Evolutionary conservation across 2,797 vertebrate species (phyloP).

Genomic region (Malacoraja senta): DNA sequence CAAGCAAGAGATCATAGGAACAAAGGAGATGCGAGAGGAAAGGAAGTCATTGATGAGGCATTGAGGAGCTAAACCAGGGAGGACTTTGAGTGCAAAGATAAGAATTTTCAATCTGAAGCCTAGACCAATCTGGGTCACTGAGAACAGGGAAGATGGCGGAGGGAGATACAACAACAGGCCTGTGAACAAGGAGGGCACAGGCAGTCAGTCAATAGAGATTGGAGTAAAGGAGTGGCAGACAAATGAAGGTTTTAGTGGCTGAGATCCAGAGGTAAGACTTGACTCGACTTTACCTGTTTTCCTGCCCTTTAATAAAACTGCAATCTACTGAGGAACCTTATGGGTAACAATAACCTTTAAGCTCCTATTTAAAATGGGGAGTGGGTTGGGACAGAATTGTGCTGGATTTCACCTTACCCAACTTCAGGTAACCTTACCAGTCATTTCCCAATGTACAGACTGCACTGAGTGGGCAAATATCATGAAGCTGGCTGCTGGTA

Average conservation of each 20-base stretch:
- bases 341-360: no score
- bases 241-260: background rate
- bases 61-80: background rate
- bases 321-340: no score
- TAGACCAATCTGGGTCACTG: background rate
- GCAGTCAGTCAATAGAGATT: background rate
- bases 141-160: background rate
- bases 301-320: no score
- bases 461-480: no score
- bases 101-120: background rate
- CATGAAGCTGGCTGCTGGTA: no score
- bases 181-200: background rate
- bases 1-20: background rate
- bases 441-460: no score
- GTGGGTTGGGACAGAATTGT: no score
- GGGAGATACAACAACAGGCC: background rate
- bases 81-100: background rate
- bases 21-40: background rate
- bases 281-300: no score
- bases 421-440: no score
- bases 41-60: no score
- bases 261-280: background rate
- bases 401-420: no score
- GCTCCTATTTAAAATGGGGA: no score
- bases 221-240: background rate